Base-by-base conservation (phyloP, 1,140 invertebrate species). In the Melitaea cinxia region DNA sequence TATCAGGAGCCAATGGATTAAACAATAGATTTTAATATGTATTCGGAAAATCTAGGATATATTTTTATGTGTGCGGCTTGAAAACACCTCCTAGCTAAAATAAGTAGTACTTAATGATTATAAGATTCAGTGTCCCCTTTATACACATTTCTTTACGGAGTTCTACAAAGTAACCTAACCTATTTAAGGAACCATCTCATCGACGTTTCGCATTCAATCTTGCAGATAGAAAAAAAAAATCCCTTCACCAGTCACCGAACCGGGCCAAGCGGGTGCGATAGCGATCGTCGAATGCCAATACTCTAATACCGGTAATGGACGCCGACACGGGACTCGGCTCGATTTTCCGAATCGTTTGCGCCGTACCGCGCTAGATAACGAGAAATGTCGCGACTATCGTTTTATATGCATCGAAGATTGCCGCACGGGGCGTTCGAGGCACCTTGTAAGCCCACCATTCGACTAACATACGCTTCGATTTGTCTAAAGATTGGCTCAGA, bases 291-390 rank as follows among this genome's bases (percentile, higher is more conserved):
- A 68, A 67, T 70, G 73, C 74, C 75, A 76, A 77, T 78, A 75
- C 72, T 74, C 77, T 88, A 88, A 88, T 86, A 82, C 78, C 77
- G 78, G 83, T 88, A 88, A 88, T 88, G 85, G 85, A 80, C 73
- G 78, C 56, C 69, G 74, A 80, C 74, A 75, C 73, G 77, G 70
- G 66, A 70, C 72, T 61, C 62, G 42, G 77, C 78, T 78, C 83
- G 78, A 88, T 88, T 86, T 88, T 86, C 82, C 82, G 77, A 83
- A 77, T 77, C 82, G 78, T 88, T 88, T 83, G 80, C 83, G 60
- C 65, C 74, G 73, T 73, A 70, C 69, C 65, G 54, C 55, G 67
- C 58, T 42, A 81, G 80, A 83, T 83, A 84, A 83, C 80, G 80
- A 80, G 80, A 80, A 81, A 81, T 74, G 77, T 77, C 68, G 61